Base-by-base conservation (phyloP, 2,888 invertebrate species). In the Prionchulus punctatus region DNA sequence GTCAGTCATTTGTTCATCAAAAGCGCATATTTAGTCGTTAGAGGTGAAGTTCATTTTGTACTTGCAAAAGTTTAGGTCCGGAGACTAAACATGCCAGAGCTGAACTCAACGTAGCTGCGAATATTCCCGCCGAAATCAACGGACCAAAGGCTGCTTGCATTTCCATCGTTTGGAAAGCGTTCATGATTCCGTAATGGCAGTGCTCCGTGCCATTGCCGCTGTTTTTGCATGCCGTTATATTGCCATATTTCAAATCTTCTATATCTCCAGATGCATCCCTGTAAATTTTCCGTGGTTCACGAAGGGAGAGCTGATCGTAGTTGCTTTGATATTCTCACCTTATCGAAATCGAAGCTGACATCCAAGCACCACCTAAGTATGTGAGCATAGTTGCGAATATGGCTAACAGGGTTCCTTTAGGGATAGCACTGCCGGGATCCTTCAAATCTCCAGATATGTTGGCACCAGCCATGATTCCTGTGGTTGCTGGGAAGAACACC, bases 341-440 rank as follows among this genome's bases (percentile, higher is more conserved):
- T 12, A 83, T 70, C 0, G 86, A 84, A 1, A 83, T 83, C 0
- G 80, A 81, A 0, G 89, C 90, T 2, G 86, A 82, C 65, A 89
- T 82, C 1, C 87, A 61, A 1, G 85, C 86, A 71, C 90, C 86
- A 1, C 81, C 64, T 0, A 82, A 80, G 72, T 94, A 94, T 55
- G 86, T 85, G 28, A 82, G 66, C 80, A 89, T 87, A 0, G 90
- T 87, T 53, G 92, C 80, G 1, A 85, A 68, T 1, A 92, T 78
- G 0, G 91, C 81, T 45, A 88, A 76, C 21, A 92, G 75, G 0
- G 92, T 92, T 25, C 92, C 92, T 68, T 86, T 86, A 0, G 91
- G 92, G 63, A 94, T 94, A 1, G 91, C 84, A 51, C 79, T 81
- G 2, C 85, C 86, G 0, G 94, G 88, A 71, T 92, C 86, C 83